Percentiles rank a stretch among this genome's conserved stretches.
Evolutionary conservation across 2,113 vertebrate species (phyloP).

Genomic region (Donacobius atricapilla): DNA sequence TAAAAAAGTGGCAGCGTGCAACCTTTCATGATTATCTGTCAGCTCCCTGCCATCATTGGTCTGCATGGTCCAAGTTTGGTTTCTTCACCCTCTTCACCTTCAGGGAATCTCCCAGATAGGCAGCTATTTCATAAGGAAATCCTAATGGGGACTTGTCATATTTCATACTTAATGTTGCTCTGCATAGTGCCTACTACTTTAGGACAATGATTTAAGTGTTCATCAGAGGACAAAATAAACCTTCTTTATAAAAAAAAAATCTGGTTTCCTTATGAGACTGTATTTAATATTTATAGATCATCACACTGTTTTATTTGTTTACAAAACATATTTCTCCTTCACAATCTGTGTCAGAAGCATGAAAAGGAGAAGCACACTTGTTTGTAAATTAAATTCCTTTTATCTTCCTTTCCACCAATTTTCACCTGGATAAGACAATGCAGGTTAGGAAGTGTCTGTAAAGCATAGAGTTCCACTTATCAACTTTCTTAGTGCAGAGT

Average conservation of each 20-base stretch:
- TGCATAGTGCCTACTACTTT: not conserved
- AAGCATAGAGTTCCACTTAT: not conserved
- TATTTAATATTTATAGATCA: not conserved
- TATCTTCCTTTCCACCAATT: not conserved
- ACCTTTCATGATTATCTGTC: not conserved
- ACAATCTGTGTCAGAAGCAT: not conserved
- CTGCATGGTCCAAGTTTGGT: not conserved
- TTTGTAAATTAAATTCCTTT: not conserved
- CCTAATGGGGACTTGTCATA: not conserved
- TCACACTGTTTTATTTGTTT: not conserved
- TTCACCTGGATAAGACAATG: not conserved
- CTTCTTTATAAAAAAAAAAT: not conserved
- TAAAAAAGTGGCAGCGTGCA: not conserved
- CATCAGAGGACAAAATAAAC: not conserved
- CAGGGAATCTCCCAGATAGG: not conserved
- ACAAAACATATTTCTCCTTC: not conserved
- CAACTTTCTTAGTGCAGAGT: not conserved
- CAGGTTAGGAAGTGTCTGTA: not conserved
- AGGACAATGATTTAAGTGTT: not conserved
- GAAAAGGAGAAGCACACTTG: not conserved
- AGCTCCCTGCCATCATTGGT: not conserved
- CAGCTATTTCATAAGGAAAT: not conserved
- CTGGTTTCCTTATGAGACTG: rapidly evolving
- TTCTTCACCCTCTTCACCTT: not conserved
- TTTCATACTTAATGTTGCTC: not conserved